A percentile compares a stretch with the other conserved stretches of the same genome.
phyloP scores from a whole-genome alignment of 2,888 invertebrate genomes.

The Cinara cedri region DNA sequence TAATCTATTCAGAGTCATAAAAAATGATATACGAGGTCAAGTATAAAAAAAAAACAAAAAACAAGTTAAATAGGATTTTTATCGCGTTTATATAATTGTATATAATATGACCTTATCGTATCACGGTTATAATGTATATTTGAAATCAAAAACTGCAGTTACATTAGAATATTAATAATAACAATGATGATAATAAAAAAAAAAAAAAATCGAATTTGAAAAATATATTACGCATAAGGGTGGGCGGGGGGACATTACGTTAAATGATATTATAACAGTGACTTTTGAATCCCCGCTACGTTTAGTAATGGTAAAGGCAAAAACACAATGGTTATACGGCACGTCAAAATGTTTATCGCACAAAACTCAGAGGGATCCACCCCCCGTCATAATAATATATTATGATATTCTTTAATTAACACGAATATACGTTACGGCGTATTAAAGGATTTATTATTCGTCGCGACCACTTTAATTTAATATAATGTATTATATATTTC shows the following conservation, averaged over 20 bases:
- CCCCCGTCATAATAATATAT: neutral
- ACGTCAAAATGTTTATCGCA: conserved; percentile 10
- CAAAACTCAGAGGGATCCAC: conserved; percentile 36
- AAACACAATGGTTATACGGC: conserved; percentile 33
- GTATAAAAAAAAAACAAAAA: conserved; percentile 45
- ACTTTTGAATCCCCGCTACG: conserved; percentile 28
- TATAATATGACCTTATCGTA: conserved; percentile 11
- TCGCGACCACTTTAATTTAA: conserved; percentile 22
- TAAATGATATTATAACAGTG: conserved; percentile 40
- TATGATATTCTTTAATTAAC: conserved; percentile 52
- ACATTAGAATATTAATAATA: conserved; percentile 22
- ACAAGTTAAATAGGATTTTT: conserved; percentile 47
- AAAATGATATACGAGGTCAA: conserved; percentile 38
- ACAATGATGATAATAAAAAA: no score
- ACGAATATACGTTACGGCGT: conserved; percentile 30
- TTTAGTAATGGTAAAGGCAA: conserved; percentile 42
- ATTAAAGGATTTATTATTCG: conserved; percentile 38
- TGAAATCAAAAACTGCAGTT: conserved; percentile 34
- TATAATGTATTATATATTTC: conserved; percentile 13
- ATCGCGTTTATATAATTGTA: conserved; percentile 11
- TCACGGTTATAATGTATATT: conserved; percentile 21
- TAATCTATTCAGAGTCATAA: conserved; percentile 53
- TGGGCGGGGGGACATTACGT: conserved; percentile 37
- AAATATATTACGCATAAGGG: no score
- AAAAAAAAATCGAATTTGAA: conserved; percentile 35